Conservation (phyloP, 2,888 invertebrate species). For the Molanna angustata region DNA sequence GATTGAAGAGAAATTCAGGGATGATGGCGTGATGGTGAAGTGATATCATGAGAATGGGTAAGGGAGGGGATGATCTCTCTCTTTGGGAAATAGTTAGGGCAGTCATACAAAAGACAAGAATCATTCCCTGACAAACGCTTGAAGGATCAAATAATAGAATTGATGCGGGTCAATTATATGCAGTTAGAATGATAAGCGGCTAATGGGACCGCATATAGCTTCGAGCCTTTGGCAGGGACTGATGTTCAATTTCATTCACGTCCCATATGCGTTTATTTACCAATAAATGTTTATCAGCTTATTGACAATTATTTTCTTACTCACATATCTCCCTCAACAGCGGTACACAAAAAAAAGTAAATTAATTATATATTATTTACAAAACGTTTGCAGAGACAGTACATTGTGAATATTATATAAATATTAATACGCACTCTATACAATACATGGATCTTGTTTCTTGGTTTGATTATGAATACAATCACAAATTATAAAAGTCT, state of each 20-base stretch:
- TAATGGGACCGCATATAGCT: slow-evolving; percentile 35
- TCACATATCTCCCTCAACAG: slow-evolving; percentile 28
- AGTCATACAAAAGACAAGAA: slow-evolving; percentile 44
- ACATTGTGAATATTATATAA: slow-evolving; percentile 18
- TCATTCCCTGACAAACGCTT: slow-evolving; percentile 66
- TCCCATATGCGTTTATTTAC: slow-evolving; percentile 41
- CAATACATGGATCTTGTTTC: slow-evolving; percentile 14
- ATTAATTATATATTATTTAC: slow-evolving; percentile 27
- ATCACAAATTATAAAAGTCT: no score
- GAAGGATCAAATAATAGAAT: slow-evolving; percentile 43
- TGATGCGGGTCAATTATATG: slow-evolving; percentile 23
- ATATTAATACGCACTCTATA: slow-evolving; percentile 23
- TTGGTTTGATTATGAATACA: no score
- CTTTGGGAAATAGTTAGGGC: slow-evolving; percentile 29
- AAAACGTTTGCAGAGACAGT: slow-evolving; percentile 26
- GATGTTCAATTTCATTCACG: slow-evolving; percentile 29
- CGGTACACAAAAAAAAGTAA: slow-evolving; percentile 27
- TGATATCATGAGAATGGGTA: slow-evolving; percentile 18
- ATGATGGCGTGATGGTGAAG: slow-evolving; percentile 11
- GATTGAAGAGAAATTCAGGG: slow-evolving; percentile 11
- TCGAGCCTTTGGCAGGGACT: slow-evolving; percentile 47
- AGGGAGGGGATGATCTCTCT: slow-evolving; percentile 18
- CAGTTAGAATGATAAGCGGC: slow-evolving; percentile 23
- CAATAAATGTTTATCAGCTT: slow-evolving; percentile 38
- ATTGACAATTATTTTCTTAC: slow-evolving; percentile 30